These are phyloP conservation scores for Motacilla alba DNA, from an alignment of 2,113 vertebrate species.

Conservation along the genomic window DNA sequence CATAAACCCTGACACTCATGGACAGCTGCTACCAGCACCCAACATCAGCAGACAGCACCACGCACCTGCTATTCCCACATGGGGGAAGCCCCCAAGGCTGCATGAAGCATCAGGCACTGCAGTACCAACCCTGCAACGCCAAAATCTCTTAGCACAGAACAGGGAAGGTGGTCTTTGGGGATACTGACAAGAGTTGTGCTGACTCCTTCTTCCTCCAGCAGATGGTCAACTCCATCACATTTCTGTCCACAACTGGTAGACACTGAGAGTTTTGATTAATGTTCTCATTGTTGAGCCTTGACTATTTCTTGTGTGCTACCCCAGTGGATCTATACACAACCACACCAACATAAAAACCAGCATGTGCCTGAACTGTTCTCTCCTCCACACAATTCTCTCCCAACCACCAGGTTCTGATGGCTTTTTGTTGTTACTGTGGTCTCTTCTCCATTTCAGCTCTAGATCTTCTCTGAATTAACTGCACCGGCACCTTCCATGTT, in stretches of 20 bases:
- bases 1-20: not conserved
- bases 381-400: not conserved
- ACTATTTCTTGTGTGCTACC: not conserved
- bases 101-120: not conserved
- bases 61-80: not conserved
- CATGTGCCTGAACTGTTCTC: not conserved
- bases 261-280: not conserved
- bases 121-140: not conserved
- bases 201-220: not conserved
- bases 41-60: not conserved
- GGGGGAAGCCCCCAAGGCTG: not conserved
- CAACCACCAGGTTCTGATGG: not conserved
- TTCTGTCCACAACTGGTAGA: not conserved
- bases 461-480: not conserved
- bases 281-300: not conserved
- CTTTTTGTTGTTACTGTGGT: not conserved
- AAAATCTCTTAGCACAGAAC: not conserved
- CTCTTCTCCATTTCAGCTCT: not conserved
- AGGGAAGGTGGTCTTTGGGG: not conserved
- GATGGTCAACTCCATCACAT: not conserved
- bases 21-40: not conserved
- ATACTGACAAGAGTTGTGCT: not conserved
- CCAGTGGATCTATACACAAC: not conserved
- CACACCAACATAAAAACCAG: not conserved
- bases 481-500: not conserved